phyloP scores from a whole-genome alignment of 2,797 vertebrate species.

The Falco peregrinus region DNA sequence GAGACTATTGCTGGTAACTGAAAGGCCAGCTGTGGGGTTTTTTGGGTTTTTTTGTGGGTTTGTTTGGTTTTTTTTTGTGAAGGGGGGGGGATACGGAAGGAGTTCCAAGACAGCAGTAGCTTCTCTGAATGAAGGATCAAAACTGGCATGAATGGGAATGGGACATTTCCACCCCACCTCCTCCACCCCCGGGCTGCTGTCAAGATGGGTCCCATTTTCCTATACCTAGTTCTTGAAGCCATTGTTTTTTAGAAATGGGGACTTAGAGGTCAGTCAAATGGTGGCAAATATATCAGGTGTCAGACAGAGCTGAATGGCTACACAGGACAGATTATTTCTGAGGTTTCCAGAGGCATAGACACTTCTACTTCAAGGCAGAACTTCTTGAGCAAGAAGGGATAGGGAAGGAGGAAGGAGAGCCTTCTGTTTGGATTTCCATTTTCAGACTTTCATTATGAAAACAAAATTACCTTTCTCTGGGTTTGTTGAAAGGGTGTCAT shows the following conservation, averaged over 20 bases:
- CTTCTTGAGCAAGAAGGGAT: background rate
- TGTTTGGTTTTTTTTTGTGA: background rate
- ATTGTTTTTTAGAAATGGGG: background rate
- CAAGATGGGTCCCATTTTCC: background rate
- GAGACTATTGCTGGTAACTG: slow-evolving; percentile 4
- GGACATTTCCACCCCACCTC: background rate
- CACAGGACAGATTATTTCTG: background rate
- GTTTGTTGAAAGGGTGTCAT: background rate
- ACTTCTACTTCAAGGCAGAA: background rate
- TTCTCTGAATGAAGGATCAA: background rate
- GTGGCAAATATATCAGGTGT: background rate
- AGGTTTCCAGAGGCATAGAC: background rate
- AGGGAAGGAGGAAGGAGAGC: background rate
- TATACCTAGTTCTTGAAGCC: background rate
- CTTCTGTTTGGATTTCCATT: background rate
- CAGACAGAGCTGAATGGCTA: background rate
- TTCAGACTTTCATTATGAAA: background rate
- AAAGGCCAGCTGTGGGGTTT: background rate
- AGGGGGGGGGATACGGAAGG: background rate
- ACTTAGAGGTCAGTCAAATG: background rate
- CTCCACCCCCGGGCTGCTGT: background rate
- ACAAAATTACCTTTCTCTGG: background rate
- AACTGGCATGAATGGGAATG: background rate
- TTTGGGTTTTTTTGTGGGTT: too few species aligned
- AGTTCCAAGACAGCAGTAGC: background rate